Percentiles rank a stretch among this genome's conserved stretches.
These are phyloP conservation scores for Melanerpes formicivorus DNA, from an alignment of 2,113 vertebrate genomes.

Conservation along the genomic window DNA sequence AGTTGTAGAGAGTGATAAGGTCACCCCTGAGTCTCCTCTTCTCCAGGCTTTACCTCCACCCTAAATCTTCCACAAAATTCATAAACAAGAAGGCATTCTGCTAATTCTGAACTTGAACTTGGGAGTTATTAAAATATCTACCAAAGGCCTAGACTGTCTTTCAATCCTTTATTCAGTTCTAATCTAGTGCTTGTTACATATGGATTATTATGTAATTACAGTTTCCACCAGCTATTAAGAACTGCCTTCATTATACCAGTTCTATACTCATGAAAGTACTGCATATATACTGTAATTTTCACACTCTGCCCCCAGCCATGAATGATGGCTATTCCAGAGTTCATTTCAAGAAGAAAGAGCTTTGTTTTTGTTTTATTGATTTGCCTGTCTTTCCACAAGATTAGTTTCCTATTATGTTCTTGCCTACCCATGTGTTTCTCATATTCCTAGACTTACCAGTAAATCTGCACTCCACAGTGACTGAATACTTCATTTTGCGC, in stretches of 20 bases:
- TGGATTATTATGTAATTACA: not conserved
- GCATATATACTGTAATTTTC: not conserved
- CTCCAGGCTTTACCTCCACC: not conserved
- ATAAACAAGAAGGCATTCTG: not conserved
- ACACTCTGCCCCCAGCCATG: not conserved
- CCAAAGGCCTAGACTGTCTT: not conserved
- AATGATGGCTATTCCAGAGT: not conserved
- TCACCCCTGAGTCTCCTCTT: too few relatives aligned
- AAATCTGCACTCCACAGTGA: not conserved
- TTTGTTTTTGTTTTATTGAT: not conserved
- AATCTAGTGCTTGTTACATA: not conserved
- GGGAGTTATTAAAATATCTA: not conserved
- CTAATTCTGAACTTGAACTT: not conserved
- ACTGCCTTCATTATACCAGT: not conserved
- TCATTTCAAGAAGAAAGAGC: not conserved
- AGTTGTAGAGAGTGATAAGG: too few relatives aligned
- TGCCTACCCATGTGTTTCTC: not conserved
- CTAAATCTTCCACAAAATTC: not conserved
- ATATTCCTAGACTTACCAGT: not conserved
- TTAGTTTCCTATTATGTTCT: not conserved
- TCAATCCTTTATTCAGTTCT: not conserved
- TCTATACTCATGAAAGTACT: not conserved
- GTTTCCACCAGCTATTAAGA: not conserved
- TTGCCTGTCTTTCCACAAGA: not conserved
- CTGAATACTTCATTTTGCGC: not conserved